Percentiles rank a stretch among this genome's conserved stretches.
Evolutionary conservation across 2,888 invertebrate genomes (phyloP).

Genomic region (Chaitophorus viminalis): DNA sequence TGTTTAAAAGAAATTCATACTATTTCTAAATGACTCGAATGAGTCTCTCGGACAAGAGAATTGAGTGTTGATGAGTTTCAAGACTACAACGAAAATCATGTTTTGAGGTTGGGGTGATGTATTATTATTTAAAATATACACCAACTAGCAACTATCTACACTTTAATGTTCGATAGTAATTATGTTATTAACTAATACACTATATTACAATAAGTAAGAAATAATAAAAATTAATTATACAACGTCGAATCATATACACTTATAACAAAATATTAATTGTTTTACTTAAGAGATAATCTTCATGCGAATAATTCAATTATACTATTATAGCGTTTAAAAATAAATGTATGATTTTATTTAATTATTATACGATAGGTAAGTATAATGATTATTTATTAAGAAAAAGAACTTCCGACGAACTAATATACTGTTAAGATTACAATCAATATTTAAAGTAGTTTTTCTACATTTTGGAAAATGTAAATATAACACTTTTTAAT

Average conservation of each 20-base stretch:
- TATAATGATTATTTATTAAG: background rate
- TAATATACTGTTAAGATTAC: background rate
- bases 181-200: background rate
- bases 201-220: background rate
- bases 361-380: background rate
- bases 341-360: background rate
- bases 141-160: background rate
- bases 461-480: background rate
- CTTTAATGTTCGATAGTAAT: background rate
- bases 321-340: background rate
- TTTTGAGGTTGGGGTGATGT: background rate
- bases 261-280: background rate
- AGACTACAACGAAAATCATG: background rate
- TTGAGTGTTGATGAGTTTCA: background rate
- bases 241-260: background rate
- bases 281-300: background rate
- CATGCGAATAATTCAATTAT: no score
- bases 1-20: background rate
- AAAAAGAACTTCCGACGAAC: background rate
- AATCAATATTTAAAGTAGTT: background rate
- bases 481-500: background rate
- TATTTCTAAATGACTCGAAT: slow-evolving; percentile 14
- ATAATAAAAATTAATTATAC: background rate
- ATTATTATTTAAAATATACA: background rate
- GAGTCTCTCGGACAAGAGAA: background rate